Base-by-base conservation (phyloP, 2,888 invertebrate genomes). In the Drosophila nigricruria region DNA sequence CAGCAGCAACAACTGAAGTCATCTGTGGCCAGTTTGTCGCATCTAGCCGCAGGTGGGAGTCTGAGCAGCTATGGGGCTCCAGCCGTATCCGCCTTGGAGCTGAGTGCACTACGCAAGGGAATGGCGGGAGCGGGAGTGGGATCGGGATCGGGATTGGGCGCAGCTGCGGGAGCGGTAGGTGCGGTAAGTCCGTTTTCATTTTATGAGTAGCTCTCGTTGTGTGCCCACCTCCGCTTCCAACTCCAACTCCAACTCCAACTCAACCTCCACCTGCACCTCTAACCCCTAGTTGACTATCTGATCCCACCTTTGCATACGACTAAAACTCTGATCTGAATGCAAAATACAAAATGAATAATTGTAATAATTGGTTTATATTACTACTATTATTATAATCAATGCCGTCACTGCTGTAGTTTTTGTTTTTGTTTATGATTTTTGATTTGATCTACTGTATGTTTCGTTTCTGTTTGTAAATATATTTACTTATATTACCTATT, bases 121-220 rank as follows among this genome's bases (percentile, higher is more conserved):
- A 83, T 89, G 75, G 77, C 91, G 70, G 87, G 84, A 79, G 34
- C 69, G 49, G 76, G 75, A 52, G 40, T 59, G 54, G 77, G 77
- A 53, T 36, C 59, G 59, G 76, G 73, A 57, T 50, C 57, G 77
- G 81, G 62, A 62, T 60, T 81, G 81, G 81, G 72, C 50, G 77
- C 73, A 62, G 53, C 73, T 52, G 65, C 81, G 77, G 81, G 77
- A 77, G 82, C 91, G 74, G 86, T 89, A 77, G 88, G 89, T 82
- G 91, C 92, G 92, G 92, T 92, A 92, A 92, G 92, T 92, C 82
- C 88, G 82, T 86, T 90, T 81, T 83, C 88, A 79, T 53, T 81
- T 80, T 89, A 84, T 91, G 90, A 81, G 79, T 79, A 77, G 83
- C 70, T 69, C 71, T 72, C 78, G 73, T 63, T 75, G 76, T 77